Base-by-base conservation (phyloP, 2,888 invertebrate genomes). In the Agonopterix subpropinquella region DNA sequence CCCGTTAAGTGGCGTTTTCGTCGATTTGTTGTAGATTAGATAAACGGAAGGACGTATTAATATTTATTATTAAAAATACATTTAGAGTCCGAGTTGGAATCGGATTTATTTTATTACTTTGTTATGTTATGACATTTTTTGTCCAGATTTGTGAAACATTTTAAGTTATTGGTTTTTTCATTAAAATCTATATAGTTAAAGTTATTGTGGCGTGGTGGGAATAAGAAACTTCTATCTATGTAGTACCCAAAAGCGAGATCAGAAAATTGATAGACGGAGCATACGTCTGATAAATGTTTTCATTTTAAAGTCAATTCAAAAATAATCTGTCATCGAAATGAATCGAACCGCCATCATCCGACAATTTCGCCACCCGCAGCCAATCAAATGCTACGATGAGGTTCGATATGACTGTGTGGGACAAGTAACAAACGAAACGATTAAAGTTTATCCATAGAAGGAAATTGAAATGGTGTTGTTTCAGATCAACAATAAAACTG, bases 331-430 rank as follows among this genome's bases (percentile, higher is more conserved):
- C 87, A 81, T 84, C 80, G 78, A 72, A 77, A 83, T 83, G 80
- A 85, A 84, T 80, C 81, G 83, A 77, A 82, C 77, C 74, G 78
- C 75, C 70, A 66, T 69, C 75, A 67, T 71, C 70, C 73, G 69
- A 77, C 80, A 79, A 86, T 84, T 85, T 86, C 72, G 85, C 87
- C 87, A 85, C 82, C 85, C 85, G 84, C 81, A 79, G 76, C 87
- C 86, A 86, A 87, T 87, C 85, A 84, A 71, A 79, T 67, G 76
- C 67, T 56, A 71, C 79, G 84, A 82, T 87, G 79, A 74, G 82
- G 80, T 85, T 73, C 77, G 70, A 79, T 72, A 68, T 70, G 53
- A 62, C 59, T 54, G 49, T 49, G 61, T 52, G 69, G 76, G 57
- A 4, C 54, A 60, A 65, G 50, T 41, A 11, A 11, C 28, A 4